These are phyloP conservation scores for Leptinotarsa undecemlineata DNA, from an alignment of 1,140 invertebrate species.

Conservation along the genomic window DNA sequence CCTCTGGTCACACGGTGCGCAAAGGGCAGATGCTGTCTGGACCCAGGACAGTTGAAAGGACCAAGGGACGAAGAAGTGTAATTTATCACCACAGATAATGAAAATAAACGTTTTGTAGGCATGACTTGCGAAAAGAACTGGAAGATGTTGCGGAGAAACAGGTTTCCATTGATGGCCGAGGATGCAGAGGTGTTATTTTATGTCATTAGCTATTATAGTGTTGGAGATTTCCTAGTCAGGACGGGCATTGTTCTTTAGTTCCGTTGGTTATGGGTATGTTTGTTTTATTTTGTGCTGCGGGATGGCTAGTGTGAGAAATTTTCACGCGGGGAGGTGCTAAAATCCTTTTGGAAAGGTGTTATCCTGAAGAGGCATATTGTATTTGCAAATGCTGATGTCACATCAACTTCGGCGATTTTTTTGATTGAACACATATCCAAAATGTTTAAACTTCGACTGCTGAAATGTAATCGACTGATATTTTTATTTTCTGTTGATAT, in stretches of 20 bases:
- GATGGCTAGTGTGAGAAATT: conserved; percentile 15
- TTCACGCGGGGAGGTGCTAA: neutral
- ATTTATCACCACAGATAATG: conserved; percentile 32
- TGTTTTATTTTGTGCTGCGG: conserved; percentile 27
- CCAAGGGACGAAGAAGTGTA: conserved; percentile 26
- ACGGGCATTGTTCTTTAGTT: conserved; percentile 37
- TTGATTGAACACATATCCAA: no score
- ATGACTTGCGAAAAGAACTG: conserved; percentile 36
- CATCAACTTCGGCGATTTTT: no score
- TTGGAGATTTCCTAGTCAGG: conserved; percentile 32
- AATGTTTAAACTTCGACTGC: no score
- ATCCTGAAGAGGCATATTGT: no score
- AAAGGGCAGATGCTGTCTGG: conserved; percentile 39
- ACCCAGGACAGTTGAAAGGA: conserved; percentile 30
- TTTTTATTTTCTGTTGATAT: no score
- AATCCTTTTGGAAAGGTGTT: no score
- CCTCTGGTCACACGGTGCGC: conserved; percentile 34
- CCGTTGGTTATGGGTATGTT: conserved; percentile 38
- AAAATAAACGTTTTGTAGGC: conserved; percentile 38
- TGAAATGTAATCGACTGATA: no score
- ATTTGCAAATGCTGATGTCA: no score
- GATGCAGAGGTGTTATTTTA: conserved; percentile 33
- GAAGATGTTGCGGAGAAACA: conserved; percentile 27
- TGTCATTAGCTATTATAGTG: conserved; percentile 33
- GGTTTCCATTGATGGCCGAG: conserved; percentile 31